phyloP scores from a whole-genome alignment of 2,797 vertebrate genomes.

The Phalanger gymnotis region DNA sequence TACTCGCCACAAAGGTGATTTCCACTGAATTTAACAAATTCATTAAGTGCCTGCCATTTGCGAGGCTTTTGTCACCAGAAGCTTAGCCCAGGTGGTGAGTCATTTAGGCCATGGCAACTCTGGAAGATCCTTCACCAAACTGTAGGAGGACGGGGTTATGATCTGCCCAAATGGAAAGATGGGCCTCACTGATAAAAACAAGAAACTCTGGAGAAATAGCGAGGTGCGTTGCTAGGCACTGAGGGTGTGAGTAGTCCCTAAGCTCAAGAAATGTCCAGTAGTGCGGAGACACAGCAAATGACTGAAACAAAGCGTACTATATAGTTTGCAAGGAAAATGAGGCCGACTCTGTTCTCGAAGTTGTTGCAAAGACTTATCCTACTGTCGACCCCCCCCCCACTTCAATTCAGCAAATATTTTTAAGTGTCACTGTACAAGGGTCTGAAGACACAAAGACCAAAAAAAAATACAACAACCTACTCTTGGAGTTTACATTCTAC shows the following conservation, averaged over 20 bases:
- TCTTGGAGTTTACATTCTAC: not conserved
- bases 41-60: not conserved
- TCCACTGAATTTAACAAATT: not conserved
- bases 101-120: not conserved
- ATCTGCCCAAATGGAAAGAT: not conserved
- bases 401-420: not conserved
- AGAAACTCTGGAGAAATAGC: not conserved
- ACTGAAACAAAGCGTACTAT: not conserved
- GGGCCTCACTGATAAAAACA: not conserved
- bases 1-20: not conserved
- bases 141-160: not conserved
- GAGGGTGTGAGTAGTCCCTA: not conserved
- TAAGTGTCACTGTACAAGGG: not conserved
- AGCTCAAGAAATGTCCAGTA: not conserved
- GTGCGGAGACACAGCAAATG: not conserved
- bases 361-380: not conserved
- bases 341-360: not conserved
- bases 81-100: not conserved
- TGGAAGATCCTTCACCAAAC: not conserved
- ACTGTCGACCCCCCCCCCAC: not conserved
- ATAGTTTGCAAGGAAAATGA: not conserved
- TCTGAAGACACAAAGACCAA: not conserved
- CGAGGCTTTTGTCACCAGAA: not conserved
- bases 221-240: not conserved
- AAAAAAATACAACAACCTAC: not conserved